Evolutionary conservation across 2,888 invertebrate species (phyloP).

Genomic region (Sicus ferrugineus): DNA sequence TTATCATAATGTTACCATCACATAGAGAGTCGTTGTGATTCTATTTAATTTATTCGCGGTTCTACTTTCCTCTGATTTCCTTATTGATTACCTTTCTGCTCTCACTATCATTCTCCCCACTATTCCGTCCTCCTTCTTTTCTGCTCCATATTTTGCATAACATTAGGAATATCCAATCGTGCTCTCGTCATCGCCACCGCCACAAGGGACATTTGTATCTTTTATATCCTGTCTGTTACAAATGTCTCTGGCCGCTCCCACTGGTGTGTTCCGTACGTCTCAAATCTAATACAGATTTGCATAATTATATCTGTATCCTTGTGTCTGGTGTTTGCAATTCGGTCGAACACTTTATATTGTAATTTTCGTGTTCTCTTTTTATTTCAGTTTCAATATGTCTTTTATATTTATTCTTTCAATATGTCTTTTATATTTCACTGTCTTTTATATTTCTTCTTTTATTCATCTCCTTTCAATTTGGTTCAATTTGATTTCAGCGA

Average conservation of each 20-base stretch:
- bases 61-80: background rate
- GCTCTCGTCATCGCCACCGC: background rate
- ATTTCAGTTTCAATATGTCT: too few relatives aligned
- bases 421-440: background rate
- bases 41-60: background rate
- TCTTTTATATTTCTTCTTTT: too few relatives aligned
- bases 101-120: background rate
- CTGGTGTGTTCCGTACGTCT: background rate
- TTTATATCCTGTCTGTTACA: background rate
- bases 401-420: too few relatives aligned
- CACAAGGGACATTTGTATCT: conserved; percentile 4
- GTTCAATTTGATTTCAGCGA: background rate
- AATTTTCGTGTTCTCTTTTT: too few relatives aligned
- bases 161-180: conserved; percentile 14
- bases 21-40: too few relatives aligned
- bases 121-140: background rate
- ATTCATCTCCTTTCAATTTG: background rate
- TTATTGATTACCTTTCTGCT: background rate
- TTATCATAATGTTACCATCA: too few relatives aligned
- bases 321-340: background rate
- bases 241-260: background rate
- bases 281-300: background rate
- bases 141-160: conserved; percentile 16
- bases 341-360: too few relatives aligned
- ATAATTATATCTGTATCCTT: too few relatives aligned